phyloP scores from a whole-genome alignment of 2,797 vertebrate species.

The Taeniopygia guttata region DNA sequence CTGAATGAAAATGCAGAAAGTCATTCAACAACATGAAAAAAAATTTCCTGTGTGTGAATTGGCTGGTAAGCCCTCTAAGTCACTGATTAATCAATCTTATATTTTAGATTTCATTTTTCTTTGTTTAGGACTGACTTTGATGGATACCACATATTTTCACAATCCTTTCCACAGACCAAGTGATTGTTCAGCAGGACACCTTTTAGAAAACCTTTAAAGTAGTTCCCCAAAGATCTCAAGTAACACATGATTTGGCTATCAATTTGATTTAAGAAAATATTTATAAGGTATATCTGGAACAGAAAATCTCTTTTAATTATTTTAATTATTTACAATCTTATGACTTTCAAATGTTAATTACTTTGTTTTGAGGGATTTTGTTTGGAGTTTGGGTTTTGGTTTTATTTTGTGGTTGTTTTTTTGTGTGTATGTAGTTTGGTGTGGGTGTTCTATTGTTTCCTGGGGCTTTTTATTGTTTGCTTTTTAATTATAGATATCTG shows the following conservation, averaged over 20 bases:
- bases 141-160: conserved; percentile 24
- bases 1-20: background rate
- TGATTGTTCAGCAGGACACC: conserved; percentile 5
- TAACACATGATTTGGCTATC: background rate
- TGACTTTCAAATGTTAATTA: background rate
- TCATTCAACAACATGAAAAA: background rate
- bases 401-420: rapidly evolving
- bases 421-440: background rate
- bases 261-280: background rate
- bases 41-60: background rate
- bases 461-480: background rate
- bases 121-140: conserved; percentile 36
- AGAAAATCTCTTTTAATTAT: background rate
- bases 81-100: background rate
- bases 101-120: conserved; percentile 32
- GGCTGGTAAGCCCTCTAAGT: background rate
- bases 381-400: background rate
- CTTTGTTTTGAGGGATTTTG: background rate
- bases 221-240: background rate
- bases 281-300: background rate
- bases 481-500: background rate
- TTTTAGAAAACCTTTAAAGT: background rate
- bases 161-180: background rate
- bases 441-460: rapidly evolving
- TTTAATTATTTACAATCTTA: background rate